Conservation (phyloP, 2,797 vertebrate genomes). For the Crocidura indochinensis region DNA sequence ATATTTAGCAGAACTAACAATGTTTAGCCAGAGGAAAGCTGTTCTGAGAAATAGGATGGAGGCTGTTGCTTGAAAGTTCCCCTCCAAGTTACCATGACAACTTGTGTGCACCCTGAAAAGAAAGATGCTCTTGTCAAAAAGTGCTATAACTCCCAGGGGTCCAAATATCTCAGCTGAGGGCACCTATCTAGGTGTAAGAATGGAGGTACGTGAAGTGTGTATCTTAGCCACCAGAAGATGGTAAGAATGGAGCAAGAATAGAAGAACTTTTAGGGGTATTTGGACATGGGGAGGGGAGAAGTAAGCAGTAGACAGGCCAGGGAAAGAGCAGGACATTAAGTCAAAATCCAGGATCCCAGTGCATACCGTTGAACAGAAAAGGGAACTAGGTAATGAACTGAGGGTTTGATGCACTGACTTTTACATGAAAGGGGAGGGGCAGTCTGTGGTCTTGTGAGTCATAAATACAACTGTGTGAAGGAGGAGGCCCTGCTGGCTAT, state of each 20-base stretch:
- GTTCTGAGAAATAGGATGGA: background rate
- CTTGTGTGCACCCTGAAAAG: background rate
- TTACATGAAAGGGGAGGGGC: background rate
- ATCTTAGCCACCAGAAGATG: background rate
- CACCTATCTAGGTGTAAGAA: background rate
- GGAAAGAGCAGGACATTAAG: background rate
- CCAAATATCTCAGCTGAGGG: background rate
- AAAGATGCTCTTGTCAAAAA: background rate
- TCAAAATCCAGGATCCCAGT: background rate
- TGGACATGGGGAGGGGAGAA: background rate
- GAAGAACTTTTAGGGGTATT: background rate
- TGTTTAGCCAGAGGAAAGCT: background rate
- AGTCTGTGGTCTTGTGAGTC: background rate
- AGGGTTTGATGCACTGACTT: background rate
- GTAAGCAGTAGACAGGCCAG: background rate
- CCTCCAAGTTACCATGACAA: constrained; percentile 36
- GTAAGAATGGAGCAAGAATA: background rate
- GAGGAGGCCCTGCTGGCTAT: background rate
- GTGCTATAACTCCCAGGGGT: background rate
- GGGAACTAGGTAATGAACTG: background rate
- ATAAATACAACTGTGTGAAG: no score
- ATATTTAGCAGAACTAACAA: background rate
- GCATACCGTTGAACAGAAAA: background rate
- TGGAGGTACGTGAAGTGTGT: no score
- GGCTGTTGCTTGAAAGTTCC: background rate